A percentile compares a stretch with the other conserved stretches of the same genome.
Conservation (phyloP, 2,113 vertebrate genomes). For the Todiramphus chloris region DNA sequence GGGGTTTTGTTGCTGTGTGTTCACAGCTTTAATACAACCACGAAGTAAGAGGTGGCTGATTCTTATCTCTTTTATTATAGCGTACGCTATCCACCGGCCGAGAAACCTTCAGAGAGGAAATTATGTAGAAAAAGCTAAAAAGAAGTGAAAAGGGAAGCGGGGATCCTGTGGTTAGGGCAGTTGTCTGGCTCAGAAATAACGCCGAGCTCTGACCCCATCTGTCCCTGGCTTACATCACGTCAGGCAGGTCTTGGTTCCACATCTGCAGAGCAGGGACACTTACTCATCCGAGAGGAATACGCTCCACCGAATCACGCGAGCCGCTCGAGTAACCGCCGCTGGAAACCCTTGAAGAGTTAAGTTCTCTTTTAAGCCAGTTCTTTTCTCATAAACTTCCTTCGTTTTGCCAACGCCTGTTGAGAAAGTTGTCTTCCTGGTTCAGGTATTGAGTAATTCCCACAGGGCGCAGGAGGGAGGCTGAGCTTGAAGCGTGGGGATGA, state of each 20-base stretch:
- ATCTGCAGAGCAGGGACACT: not conserved
- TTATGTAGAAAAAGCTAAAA: not conserved
- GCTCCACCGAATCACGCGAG: not conserved
- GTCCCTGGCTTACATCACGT: not conserved
- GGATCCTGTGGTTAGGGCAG: not conserved
- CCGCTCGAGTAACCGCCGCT: not conserved
- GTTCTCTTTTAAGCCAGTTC: not conserved
- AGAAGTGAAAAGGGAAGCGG: not conserved
- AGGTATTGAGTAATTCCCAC: not conserved
- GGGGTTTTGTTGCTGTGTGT: rapidly evolving
- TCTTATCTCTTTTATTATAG: not conserved
- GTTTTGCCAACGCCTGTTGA: not conserved
- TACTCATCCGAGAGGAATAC: not conserved
- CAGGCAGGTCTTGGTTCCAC: not conserved
- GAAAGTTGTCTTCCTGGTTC: not conserved
- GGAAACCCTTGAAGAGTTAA: not conserved
- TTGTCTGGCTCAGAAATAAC: not conserved
- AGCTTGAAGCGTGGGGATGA: not conserved
- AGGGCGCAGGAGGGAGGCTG: not conserved
- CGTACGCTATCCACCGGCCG: rapidly evolving
- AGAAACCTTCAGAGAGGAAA: not conserved
- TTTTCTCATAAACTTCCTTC: not conserved
- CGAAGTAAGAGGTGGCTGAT: not conserved
- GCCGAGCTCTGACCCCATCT: not conserved
- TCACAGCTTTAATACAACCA: not conserved